These are phyloP conservation scores for Xestia xanthographa DNA, from an alignment of 2,888 invertebrate species.

Conservation along the genomic window DNA sequence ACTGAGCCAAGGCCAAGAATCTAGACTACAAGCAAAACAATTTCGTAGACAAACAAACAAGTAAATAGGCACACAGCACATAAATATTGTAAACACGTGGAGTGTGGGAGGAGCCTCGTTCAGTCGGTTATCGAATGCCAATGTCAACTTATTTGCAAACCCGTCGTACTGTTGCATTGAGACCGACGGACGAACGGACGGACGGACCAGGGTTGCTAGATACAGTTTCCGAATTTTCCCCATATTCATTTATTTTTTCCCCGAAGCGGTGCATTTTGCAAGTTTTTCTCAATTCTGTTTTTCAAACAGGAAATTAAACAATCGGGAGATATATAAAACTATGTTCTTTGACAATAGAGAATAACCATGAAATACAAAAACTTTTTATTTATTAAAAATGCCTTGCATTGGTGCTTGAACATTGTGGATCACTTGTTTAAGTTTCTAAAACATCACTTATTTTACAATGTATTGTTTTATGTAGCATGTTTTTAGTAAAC, in stretches of 20 bases:
- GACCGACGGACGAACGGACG: conserved; percentile 36
- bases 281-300: background rate
- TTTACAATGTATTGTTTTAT: no score
- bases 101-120: conserved; percentile 61
- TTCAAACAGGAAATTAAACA: background rate
- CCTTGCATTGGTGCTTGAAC: no score
- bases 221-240: background rate
- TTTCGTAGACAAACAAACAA: conserved; percentile 24
- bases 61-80: conserved; percentile 20
- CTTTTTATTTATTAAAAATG: no score
- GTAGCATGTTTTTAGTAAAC: no score
- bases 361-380: no score
- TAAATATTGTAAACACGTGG: conserved; percentile 61
- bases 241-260: background rate
- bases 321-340: background rate
- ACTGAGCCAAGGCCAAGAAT: background rate
- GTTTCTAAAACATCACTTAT: no score
- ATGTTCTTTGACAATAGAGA: no score
- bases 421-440: no score
- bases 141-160: conserved; percentile 88
- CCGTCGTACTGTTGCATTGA: conserved; percentile 81
- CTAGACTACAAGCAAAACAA: background rate
- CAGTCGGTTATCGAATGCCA: conserved; percentile 81
- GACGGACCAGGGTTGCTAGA: conserved; percentile 30
- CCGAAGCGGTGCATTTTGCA: background rate